Evolutionary conservation across 2,888 invertebrate genomes (phyloP).

Genomic region (Melipona bicolor): DNA sequence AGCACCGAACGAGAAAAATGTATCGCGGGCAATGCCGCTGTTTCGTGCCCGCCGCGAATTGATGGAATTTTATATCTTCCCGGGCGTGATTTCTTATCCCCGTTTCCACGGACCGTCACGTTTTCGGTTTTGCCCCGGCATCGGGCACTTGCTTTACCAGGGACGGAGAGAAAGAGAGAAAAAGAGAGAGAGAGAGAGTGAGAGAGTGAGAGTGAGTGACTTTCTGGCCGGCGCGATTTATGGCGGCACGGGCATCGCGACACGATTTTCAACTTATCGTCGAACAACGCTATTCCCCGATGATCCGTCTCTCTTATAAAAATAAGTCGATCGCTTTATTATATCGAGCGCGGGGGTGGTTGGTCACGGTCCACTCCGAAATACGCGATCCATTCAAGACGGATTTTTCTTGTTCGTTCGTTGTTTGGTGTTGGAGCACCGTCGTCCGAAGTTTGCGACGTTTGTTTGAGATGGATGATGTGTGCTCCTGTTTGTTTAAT

Average conservation of each 20-base stretch:
- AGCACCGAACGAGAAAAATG: constrained; percentile 72
- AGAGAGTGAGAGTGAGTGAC: not conserved
- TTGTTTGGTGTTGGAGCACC: no score
- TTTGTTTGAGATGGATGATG: no score
- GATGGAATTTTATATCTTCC: constrained; percentile 84
- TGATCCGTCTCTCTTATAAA: constrained; percentile 9
- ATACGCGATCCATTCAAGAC: no score
- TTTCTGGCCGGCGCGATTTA: constrained; percentile 63
- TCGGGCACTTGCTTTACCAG: constrained; percentile 20
- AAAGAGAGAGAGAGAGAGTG: not conserved
- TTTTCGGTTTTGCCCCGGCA: constrained; percentile 48
- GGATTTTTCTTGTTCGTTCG: no score
- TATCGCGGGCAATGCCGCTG: constrained; percentile 62
- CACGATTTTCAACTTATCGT: constrained; percentile 70
- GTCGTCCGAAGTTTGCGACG: no score
- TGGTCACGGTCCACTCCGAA: no score
- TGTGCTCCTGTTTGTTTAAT: no score
- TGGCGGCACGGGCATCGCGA: constrained; percentile 60
- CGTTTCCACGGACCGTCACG: constrained; percentile 69
- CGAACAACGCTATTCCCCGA: constrained; percentile 28
- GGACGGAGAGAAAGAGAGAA: not conserved
- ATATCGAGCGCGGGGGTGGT: no score
- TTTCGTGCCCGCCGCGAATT: constrained; percentile 74
- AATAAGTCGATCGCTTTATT: constrained; percentile 29
- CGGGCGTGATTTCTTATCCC: constrained; percentile 79